Conservation (phyloP, 2,797 vertebrate species). For the Pantherophis vulpinus region DNA sequence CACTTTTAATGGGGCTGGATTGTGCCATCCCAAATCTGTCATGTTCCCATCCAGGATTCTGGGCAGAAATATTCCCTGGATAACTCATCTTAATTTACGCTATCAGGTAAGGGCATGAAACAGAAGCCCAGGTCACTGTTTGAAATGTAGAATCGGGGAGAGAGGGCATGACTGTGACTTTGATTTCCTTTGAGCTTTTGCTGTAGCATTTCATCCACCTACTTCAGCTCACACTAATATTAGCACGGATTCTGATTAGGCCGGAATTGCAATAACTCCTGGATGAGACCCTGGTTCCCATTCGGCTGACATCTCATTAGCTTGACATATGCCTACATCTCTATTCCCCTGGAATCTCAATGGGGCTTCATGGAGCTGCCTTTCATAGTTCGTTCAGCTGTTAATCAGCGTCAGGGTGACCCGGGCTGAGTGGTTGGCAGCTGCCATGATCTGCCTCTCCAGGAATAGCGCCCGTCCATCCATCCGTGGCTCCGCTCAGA, state of each 20-base stretch:
- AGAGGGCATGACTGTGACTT: neutral
- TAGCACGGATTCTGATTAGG: slow-evolving; percentile 58
- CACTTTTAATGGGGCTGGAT: neutral
- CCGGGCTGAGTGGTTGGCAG: slow-evolving; percentile 20
- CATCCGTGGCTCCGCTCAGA: neutral
- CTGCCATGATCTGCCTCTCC: neutral
- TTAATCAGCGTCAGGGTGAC: slow-evolving; percentile 40
- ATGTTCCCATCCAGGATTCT: neutral
- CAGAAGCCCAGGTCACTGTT: neutral
- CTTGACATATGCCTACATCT: slow-evolving; percentile 62
- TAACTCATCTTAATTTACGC: neutral
- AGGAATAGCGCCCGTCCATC: neutral
- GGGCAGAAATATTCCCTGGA: neutral
- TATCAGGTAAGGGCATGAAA: neutral
- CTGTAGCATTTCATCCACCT: slow-evolving; percentile 60
- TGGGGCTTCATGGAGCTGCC: slow-evolving; percentile 59
- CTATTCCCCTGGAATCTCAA: slow-evolving; percentile 62
- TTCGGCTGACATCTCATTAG: slow-evolving; percentile 70
- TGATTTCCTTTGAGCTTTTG: slow-evolving; percentile 56
- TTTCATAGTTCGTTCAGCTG: slow-evolving; percentile 72
- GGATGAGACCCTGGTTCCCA: slow-evolving; percentile 60
- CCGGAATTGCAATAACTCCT: slow-evolving; percentile 59
- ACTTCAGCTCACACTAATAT: slow-evolving; percentile 71
- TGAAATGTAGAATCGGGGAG: neutral
- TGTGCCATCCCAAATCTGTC: neutral